Evolutionary conservation across 2,888 invertebrate species (phyloP).

Genomic region (Amorpha juglandis): DNA sequence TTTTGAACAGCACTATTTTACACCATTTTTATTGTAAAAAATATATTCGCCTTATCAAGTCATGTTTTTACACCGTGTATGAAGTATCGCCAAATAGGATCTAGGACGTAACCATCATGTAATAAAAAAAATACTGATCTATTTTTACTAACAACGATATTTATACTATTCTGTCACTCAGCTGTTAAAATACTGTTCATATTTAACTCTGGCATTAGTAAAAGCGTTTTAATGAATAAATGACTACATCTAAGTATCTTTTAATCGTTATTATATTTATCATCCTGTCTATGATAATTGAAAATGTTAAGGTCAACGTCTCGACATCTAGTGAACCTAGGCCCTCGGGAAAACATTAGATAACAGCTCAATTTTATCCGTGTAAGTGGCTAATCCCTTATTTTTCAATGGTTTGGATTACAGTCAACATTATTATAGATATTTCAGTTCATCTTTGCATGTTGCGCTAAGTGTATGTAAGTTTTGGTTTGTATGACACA

Average conservation of each 20-base stretch:
- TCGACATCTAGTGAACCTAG: not conserved
- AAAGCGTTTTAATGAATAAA: not conserved
- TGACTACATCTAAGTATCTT: not conserved
- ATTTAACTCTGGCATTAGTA: not conserved
- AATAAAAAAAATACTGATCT: slow-evolving; percentile 1
- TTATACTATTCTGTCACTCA: slow-evolving; percentile 9
- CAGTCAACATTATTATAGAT: not conserved
- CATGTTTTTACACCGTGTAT: not conserved
- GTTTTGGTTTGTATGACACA: not conserved
- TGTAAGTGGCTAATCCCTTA: too few species aligned
- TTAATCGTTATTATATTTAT: not conserved
- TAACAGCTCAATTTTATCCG: too few species aligned
- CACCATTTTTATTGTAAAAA: not conserved
- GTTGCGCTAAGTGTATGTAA: not conserved
- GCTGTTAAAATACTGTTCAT: not conserved
- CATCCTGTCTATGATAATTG: not conserved
- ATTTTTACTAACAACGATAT: slow-evolving; percentile 9
- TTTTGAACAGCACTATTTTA: not conserved
- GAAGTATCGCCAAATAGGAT: slow-evolving; percentile 9
- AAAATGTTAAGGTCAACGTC: not conserved
- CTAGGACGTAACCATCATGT: not conserved
- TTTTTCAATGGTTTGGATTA: not conserved
- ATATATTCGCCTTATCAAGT: not conserved
- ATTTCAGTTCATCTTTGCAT: too few species aligned
- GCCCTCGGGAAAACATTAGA: too few species aligned